Evolutionary conservation across 2,888 invertebrate genomes (phyloP).

Genomic region (Eupithecia inturbata): DNA sequence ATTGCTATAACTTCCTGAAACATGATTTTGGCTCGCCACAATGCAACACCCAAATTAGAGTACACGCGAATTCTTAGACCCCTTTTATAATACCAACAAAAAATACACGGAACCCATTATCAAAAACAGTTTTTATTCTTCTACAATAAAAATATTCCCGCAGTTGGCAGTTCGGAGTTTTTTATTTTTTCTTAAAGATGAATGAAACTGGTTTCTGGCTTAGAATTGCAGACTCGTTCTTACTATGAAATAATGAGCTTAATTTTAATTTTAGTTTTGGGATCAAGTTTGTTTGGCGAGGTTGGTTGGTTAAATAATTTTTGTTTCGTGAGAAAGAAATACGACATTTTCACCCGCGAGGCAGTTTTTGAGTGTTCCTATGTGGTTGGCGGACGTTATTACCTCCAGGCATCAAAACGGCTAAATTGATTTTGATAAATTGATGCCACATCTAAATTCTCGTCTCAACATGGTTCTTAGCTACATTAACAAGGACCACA

Average conservation of each 20-base stretch:
- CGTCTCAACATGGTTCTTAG: too few species aligned
- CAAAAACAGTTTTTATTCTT: constrained; percentile 3
- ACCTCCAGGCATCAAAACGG: too few species aligned
- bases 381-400: too few species aligned
- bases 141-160: constrained; percentile 20
- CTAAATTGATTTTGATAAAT: too few species aligned
- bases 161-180: constrained; percentile 11
- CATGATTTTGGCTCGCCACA: background rate
- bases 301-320: background rate
- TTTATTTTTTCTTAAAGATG: constrained; percentile 39
- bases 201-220: constrained; percentile 42
- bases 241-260: constrained; percentile 39
- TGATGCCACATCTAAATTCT: too few species aligned
- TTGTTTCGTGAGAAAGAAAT: constrained; percentile 3
- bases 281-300: constrained; percentile 7
- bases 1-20: background rate
- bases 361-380: background rate
- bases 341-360: background rate
- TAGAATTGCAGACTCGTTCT: constrained; percentile 37
- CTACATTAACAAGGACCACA: too few species aligned
- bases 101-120: constrained; percentile 23
- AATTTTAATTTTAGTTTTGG: constrained; percentile 26
- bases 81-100: background rate
- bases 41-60: background rate
- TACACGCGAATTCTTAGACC: background rate